These are phyloP conservation scores for Heliconius ismenius DNA, from an alignment of 2,888 invertebrate species.

Conservation along the genomic window DNA sequence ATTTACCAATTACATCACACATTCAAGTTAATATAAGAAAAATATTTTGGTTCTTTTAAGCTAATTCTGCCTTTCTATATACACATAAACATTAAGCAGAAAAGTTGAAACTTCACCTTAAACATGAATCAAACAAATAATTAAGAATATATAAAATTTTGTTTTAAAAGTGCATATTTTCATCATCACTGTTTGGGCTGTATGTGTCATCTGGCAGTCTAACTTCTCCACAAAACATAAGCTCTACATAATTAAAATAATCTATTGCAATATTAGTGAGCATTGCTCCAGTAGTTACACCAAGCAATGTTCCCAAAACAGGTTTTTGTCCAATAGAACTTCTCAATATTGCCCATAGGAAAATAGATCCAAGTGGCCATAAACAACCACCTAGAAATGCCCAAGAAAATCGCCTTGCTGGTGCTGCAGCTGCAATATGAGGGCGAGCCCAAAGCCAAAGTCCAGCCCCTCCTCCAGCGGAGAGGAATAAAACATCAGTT, in stretches of 20 bases:
- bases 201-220: constrained; percentile 73
- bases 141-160: not conserved
- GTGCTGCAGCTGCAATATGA: constrained; percentile 86
- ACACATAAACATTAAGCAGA: constrained; percentile 31
- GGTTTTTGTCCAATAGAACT: constrained; percentile 88
- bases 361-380: constrained; percentile 94
- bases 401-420: constrained; percentile 84
- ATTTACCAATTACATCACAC: constrained; percentile 25
- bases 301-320: constrained; percentile 84
- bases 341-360: constrained; percentile 93
- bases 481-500: constrained; percentile 90
- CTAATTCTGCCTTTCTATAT: constrained; percentile 12
- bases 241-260: constrained; percentile 85
- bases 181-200: constrained; percentile 78
- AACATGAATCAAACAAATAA: constrained; percentile 6
- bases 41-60: constrained; percentile 19
- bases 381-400: constrained; percentile 89
- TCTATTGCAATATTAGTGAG: constrained; percentile 84
- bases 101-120: not conserved
- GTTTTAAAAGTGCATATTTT: constrained; percentile 52
- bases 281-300: constrained; percentile 86
- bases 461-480: constrained; percentile 90
- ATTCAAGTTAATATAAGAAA: constrained; percentile 24
- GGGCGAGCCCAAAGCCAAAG: constrained; percentile 91
- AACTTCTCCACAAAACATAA: constrained; percentile 80